phyloP scores from a whole-genome alignment of 1,140 invertebrate genomes.

The Drosophila sturtevanti region DNA sequence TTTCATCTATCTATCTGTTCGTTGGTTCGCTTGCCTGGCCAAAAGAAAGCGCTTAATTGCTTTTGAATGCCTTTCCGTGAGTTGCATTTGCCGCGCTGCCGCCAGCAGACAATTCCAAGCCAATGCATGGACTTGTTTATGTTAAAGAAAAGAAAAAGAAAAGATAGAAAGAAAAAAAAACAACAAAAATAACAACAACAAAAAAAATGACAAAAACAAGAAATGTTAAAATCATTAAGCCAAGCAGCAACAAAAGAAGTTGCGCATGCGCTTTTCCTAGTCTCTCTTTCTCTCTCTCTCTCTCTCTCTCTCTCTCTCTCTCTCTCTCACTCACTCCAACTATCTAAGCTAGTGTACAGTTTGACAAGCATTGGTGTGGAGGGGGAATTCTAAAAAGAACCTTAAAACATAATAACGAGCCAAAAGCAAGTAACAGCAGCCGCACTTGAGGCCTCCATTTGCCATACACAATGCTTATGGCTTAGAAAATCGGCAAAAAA shows the following conservation, averaged over 20 bases:
- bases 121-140: constrained; percentile 42
- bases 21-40: constrained; percentile 26
- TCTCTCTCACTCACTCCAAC: not conserved
- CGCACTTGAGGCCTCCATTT: constrained; percentile 9
- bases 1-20: constrained; percentile 2
- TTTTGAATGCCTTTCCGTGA: constrained; percentile 74
- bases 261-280: constrained; percentile 7
- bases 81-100: constrained; percentile 55
- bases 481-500: constrained; percentile 1
- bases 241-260: constrained; percentile 13
- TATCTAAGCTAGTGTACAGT: not conserved
- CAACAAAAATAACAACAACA: too few relatives aligned
- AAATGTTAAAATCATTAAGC: constrained; percentile 9
- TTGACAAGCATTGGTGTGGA: not conserved
- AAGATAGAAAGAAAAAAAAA: constrained; percentile 29
- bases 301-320: not conserved
- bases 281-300: not conserved
- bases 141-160: constrained; percentile 50
- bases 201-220: not conserved
- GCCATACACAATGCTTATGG: constrained; percentile 6
- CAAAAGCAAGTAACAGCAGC: not conserved
- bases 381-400: not conserved
- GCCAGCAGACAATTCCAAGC: constrained; percentile 35
- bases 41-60: constrained; percentile 74
- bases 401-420: constrained; percentile 13